Base-by-base conservation (phyloP, 2,797 vertebrate species). In the Lithobates sylvaticus region DNA sequence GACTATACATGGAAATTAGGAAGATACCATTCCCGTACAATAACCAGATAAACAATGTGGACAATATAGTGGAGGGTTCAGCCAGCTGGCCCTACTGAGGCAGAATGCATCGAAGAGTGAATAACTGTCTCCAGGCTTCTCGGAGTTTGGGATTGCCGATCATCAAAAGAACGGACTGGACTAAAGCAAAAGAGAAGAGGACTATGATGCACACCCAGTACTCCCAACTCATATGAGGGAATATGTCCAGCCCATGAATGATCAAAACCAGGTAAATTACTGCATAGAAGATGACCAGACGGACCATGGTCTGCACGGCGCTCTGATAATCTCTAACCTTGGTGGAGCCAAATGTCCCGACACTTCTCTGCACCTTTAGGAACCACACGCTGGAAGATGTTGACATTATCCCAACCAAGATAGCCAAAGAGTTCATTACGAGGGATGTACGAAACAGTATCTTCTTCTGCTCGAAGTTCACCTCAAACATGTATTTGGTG, bases 161-260 rank as follows among this genome's bases (percentile, higher is more conserved):
- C 65, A 79, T 79, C 27, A 79, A 10, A 6, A 79, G 23, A 23
- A 0, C 5, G 1, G 65, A 68, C 29, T 79, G 78, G 4, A 44
- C 78, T 23, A 21, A 23, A 27, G 79, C 27, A 61, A 81, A 81
- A 23, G 23, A 61, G 8, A 81, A 50, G 10, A 81, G 32, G 27
- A 21, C 0, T 23, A 71, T 36, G 5, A 34, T 3, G 16, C 44
- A 81, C 34, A 36, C 3, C 44, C 68, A 81, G 47, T 36, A 72
- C 26, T 29, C 68, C 26, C 6, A n/a, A 61, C 79, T 81, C 3
- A n/a, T 16, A 15, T 2, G 13, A 39, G 5, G 15, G 42, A 71
- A 81, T 34, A 72, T 58, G 1, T 61, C 12, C 23, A 81, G 36
- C 0, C 13, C 5, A 34, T 7, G 4, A 32, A 50, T 2, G 16